A percentile compares a stretch with the other conserved stretches of the same genome.
These are phyloP conservation scores for Nemopilema nomurai DNA, from an alignment of 30 jellyfish, hydroid and myxozoan genomes.

Conservation along the genomic window DNA sequence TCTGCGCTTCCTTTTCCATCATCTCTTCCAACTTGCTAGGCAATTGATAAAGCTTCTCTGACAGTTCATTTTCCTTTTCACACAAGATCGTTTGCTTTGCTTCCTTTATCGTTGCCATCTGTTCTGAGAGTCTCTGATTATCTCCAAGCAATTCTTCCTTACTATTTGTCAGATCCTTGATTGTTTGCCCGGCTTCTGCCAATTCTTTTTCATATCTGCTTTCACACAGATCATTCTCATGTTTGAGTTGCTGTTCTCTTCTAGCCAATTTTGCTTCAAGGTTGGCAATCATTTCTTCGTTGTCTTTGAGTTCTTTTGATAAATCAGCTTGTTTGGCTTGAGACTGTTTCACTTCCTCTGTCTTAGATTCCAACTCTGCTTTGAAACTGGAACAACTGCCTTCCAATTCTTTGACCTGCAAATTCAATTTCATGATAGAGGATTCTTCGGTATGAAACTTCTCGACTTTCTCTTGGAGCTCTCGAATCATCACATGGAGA, in stretches of 20 bases:
- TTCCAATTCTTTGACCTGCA: background rate
- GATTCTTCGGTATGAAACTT: background rate
- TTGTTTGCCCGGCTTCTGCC: background rate
- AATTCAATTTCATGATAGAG: background rate
- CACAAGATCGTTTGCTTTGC: too few species aligned
- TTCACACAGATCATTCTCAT: background rate
- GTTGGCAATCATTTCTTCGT: too few species aligned
- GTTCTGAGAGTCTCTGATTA: too few species aligned
- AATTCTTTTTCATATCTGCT: background rate
- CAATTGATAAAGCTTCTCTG: background rate
- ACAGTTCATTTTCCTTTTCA: too few species aligned
- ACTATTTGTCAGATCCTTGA: too few species aligned
- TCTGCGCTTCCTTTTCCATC: constrained; percentile 2
- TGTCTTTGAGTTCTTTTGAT: too few species aligned
- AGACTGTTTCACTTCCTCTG: background rate
- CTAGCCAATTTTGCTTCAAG: too few species aligned
- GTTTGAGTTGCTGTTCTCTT: too few species aligned
- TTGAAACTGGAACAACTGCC: background rate
- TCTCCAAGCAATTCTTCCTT: too few species aligned
- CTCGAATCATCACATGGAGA: background rate
- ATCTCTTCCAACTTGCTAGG: background rate
- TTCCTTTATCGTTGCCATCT: too few species aligned
- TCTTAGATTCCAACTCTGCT: background rate
- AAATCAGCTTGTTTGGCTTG: background rate
- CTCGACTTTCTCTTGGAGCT: background rate